These are phyloP conservation scores for Pterophyllum scalare DNA, from an alignment of 2,113 vertebrate genomes.

Conservation along the genomic window DNA sequence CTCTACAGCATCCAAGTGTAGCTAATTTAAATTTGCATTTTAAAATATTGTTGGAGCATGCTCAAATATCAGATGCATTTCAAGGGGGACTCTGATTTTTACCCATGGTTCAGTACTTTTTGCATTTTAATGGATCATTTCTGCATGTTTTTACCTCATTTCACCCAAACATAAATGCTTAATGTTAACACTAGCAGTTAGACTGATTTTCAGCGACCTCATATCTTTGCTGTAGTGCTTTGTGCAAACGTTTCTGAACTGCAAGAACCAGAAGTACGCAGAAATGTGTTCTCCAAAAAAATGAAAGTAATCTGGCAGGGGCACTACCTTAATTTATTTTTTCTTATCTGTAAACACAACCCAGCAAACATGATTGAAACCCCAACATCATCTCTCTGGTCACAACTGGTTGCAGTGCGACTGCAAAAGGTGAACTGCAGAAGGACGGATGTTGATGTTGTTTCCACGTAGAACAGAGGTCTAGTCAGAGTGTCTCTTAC, in stretches of 20 bases:
- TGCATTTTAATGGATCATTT: background rate
- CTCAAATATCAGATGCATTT: background rate
- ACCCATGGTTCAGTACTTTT: background rate
- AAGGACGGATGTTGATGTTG: background rate
- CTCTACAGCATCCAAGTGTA: background rate
- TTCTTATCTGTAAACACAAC: constrained; percentile 2
- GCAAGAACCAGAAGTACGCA: background rate
- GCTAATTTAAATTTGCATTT: background rate
- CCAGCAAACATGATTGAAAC: background rate
- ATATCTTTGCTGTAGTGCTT: background rate
- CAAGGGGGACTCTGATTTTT: background rate
- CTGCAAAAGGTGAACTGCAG: background rate
- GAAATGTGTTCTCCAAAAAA: background rate
- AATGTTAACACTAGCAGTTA: background rate
- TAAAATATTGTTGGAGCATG: background rate
- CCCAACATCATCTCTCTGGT: background rate
- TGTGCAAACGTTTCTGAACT: background rate
- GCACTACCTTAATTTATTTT: background rate
- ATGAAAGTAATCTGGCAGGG: background rate
- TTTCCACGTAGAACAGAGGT: background rate
- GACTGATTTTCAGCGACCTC: background rate
- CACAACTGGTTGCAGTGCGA: background rate
- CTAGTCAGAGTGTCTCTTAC: background rate
- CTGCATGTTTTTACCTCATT: background rate
- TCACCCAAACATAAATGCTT: background rate